A percentile compares a stretch with the other conserved stretches of the same genome.
Evolutionary conservation across 2,113 vertebrate genomes (phyloP).

Genomic region (Eolophus roseicapilla): DNA sequence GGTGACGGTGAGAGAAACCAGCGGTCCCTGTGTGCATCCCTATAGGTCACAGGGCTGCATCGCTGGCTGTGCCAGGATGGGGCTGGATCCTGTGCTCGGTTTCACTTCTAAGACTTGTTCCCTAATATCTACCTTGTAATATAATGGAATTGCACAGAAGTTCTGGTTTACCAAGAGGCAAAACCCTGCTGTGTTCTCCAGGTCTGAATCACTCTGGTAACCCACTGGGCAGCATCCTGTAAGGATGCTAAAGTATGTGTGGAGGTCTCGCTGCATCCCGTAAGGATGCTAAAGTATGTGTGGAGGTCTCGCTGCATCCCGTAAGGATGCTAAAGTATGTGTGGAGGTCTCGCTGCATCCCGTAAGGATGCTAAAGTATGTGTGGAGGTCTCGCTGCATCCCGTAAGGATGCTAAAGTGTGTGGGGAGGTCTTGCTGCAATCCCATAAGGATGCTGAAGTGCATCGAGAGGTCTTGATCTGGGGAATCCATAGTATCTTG

Average conservation of each 20-base stretch:
- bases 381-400: too few species aligned
- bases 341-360: too few species aligned
- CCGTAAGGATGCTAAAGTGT: not conserved
- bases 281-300: not conserved
- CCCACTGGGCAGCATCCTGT: not conserved
- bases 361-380: not conserved
- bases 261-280: not conserved
- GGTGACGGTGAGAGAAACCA: not conserved
- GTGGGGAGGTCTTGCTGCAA: too few species aligned
- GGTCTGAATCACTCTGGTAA: not conserved
- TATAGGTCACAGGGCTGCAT: not conserved
- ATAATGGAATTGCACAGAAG: not conserved
- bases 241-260: not conserved
- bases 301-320: not conserved
- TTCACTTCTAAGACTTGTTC: not conserved
- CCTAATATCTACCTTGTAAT: not conserved
- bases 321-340: not conserved
- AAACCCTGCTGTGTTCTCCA: not conserved
- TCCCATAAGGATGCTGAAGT: not conserved
- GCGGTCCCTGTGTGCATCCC: rapidly evolving
- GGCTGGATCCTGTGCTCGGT: not conserved
- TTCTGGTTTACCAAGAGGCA: not conserved
- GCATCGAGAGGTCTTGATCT: not conserved
- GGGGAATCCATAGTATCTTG: not conserved
- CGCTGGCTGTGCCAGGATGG: not conserved